Evolutionary conservation across 2,113 vertebrate genomes (phyloP), one percentile per base, ranked within the genome.

Genomic region (Mastomys natalensis): DNA sequence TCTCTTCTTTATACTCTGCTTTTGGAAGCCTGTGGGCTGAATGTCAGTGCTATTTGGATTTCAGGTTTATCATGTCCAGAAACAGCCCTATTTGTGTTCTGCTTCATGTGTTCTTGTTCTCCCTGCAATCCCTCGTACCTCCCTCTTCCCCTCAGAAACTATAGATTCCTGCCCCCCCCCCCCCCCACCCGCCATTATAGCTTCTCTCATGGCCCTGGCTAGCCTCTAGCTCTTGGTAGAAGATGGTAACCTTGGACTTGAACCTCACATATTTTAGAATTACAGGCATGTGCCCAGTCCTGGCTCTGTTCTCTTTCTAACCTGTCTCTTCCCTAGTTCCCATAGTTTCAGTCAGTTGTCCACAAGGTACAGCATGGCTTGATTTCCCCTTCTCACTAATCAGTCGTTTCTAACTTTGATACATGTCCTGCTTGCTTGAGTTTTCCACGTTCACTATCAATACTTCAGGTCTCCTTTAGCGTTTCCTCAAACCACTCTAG

Each of bases 361-460:
- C 9, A 43, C 3, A 72, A 64, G 64, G 24, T 82, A 34, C 90
- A 94, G 73, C 55, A 16, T 94, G 26, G 82, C n/a, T 45, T 94
- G 48, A 85, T 93, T 58, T 19, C 17, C 37, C 58, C n/a, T 74
- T 85, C 68, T 90, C 62, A 76, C 40, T 91, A 60, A 60, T 82
- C 43, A 40, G 5, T 66, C 34, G 53, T 87, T 95, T 95, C 29
- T 95, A 21, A 72, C 51, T 76, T 51, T 96, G 48, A 92, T 78
- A 90, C 70, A 64, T 40, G 22, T 58, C 58, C 62, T 40, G 78
- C 55, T 93, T 70, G 37, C 22, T 87, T 64, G 4, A n/a, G 68
- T 96, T 92, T 60, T 16, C 34, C 24, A 29, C 82, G 12, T 80
- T 37, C 12, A 51, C 31, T 92, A 24, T 17, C 88, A n/a, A 55